Conservation (phyloP, 2,797 vertebrate genomes). For the Allenopithecus nigroviridis region DNA sequence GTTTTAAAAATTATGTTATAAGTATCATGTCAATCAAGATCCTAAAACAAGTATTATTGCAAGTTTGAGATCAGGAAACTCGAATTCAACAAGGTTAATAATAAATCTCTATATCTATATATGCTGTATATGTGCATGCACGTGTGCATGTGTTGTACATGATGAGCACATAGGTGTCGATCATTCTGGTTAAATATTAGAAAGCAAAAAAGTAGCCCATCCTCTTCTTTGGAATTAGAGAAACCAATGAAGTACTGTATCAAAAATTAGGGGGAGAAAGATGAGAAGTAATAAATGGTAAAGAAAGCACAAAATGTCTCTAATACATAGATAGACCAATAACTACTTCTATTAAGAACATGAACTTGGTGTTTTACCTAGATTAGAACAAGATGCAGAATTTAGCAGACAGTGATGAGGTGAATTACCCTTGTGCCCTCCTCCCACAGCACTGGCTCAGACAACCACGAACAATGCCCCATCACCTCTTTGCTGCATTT, state of each 20-base stretch:
- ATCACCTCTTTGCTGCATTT: not conserved
- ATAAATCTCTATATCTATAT: not conserved
- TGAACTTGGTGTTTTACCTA: not conserved
- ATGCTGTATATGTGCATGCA: not conserved
- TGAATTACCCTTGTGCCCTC: no score
- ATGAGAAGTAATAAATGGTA: not conserved
- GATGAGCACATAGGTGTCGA: not conserved
- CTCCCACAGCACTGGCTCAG: not conserved
- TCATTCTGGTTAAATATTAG: not conserved
- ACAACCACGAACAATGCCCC: not conserved
- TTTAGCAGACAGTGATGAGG: not conserved
- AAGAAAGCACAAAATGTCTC: not conserved
- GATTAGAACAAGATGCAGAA: not conserved
- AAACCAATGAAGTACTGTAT: not conserved
- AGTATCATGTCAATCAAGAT: not conserved
- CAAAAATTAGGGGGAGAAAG: not conserved
- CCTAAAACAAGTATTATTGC: not conserved
- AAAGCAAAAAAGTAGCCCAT: not conserved
- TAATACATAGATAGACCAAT: not conserved
- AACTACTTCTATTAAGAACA: not conserved
- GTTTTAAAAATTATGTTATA: not conserved
- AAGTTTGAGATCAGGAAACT: constrained; percentile 25
- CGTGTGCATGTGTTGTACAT: no score
- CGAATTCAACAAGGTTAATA: not conserved
- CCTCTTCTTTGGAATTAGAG: not conserved